Evolutionary conservation across 2,113 vertebrate genomes (phyloP).

Genomic region (Nerophis lumbriciformis): DNA sequence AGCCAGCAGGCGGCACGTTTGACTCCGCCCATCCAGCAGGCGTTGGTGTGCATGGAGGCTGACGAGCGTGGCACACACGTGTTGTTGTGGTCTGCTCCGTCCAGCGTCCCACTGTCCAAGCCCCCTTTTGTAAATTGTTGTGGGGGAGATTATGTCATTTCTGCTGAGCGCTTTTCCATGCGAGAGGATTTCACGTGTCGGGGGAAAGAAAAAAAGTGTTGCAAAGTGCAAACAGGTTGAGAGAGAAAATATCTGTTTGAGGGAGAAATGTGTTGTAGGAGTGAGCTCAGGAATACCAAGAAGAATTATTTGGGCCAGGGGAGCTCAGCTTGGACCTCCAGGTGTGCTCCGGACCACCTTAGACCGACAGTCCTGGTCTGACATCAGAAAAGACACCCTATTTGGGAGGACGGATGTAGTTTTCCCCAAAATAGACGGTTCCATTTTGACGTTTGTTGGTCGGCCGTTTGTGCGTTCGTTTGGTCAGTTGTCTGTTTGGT

Average conservation of each 20-base stretch:
- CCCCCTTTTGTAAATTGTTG: constrained; percentile 27
- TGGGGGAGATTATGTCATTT: constrained; percentile 26
- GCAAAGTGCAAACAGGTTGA: constrained; percentile 11
- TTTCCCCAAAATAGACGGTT: constrained; percentile 7
- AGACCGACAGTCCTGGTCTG: constrained; percentile 24
- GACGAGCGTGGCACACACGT: constrained; percentile 11
- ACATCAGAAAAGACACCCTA: constrained; percentile 11
- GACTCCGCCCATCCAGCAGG: no score
- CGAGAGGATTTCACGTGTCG: constrained; percentile 13
- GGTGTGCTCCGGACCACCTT: constrained; percentile 56
- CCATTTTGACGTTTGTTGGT: not conserved
- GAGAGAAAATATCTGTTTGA: not conserved
- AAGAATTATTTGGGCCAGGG: constrained; percentile 14
- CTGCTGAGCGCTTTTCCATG: constrained; percentile 41
- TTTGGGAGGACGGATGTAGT: constrained; percentile 25
- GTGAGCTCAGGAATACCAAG: no score
- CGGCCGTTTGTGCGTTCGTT: no score
- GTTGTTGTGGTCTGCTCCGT: constrained; percentile 9
- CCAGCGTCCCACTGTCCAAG: constrained; percentile 11
- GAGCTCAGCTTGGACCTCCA: constrained; percentile 38
- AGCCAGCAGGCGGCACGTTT: no score
- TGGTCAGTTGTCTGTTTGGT: no score
- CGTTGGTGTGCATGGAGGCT: no score
- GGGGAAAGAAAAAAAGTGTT: not conserved
- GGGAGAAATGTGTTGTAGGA: constrained; percentile 23